Evolutionary conservation across 2,113 vertebrate genomes (phyloP).

Genomic region (Clarias magur): DNA sequence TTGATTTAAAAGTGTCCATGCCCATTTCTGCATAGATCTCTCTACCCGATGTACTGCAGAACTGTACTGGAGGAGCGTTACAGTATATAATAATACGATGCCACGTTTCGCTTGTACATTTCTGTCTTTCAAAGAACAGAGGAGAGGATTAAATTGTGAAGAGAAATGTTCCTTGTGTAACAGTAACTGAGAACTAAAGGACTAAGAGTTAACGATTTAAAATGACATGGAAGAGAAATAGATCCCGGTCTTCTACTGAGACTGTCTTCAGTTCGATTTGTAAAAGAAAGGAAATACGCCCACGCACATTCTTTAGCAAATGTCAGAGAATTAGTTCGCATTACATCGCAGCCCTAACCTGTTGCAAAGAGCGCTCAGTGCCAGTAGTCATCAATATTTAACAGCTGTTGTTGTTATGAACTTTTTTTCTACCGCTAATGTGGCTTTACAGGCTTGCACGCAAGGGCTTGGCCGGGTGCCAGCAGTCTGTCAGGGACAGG

Average conservation of each 20-base stretch:
- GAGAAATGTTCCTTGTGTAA: neutral
- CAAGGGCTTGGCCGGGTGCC: constrained; percentile 84
- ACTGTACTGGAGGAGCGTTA: neutral
- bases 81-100: neutral
- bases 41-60: neutral
- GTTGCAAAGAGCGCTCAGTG: constrained; percentile 81
- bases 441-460: constrained; percentile 86
- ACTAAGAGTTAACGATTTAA: neutral
- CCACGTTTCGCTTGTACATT: neutral
- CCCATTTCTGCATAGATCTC: neutral
- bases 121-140: neutral
- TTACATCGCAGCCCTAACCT: constrained; percentile 86
- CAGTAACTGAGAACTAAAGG: neutral
- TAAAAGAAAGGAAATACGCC: neutral
- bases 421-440: constrained; percentile 82
- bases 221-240: neutral
- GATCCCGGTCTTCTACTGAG: neutral
- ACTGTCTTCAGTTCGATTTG: neutral
- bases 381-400: constrained; percentile 97
- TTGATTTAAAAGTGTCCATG: neutral
- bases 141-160: neutral
- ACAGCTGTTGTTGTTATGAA: constrained; percentile 98
- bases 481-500: constrained; percentile 81
- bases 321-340: constrained; percentile 90
- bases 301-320: constrained; percentile 79